Base-by-base conservation (phyloP, 2,797 vertebrate species). In the Hippopotamyrus pictus region DNA sequence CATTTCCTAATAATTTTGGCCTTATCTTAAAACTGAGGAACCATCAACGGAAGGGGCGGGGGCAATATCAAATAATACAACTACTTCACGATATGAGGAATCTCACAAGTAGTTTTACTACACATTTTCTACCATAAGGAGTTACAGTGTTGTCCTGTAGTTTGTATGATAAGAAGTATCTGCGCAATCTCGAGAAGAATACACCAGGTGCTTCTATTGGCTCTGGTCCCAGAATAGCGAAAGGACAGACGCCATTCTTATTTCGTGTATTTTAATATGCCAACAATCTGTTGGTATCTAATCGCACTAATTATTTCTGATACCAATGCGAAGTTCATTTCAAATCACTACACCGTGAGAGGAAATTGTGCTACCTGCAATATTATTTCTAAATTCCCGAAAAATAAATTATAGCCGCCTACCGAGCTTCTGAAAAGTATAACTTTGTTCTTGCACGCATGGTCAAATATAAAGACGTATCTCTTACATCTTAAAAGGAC, bases 51-150 rank as follows among this genome's bases (percentile, higher is more conserved):
- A 25, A 6, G 14, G 6, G 25, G 50, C 29, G 37, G 65, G 65
- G 29, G 37, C 25, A 86, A 92, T 92, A 92, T 94, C 93, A 93
- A 93, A 93, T 93, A 96, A 94, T 91, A 93, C 93, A 93, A 92
- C 90, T 94, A 96, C 94, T 91, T 94, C 95, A 95, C 94, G 91
- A 95, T 93, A 95, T 93, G 92, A 93, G 95, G 93, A 94, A 92
- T 86, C 92, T 94, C 95, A 95, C 95, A 91, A 95, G 96, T 96
- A 95, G 93, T 94, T 88, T 93, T 93, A 95, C 62, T 95, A 92
- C 95, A 95, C 95, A 95, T 93, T 94, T 95, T 95, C 94, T 54
- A 93, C 95, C 69, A 89, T 82, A 62, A 90, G 93, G 92, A 53
- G 90, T 89, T 95, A 96, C 95, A 95, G 91, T 91, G 19, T 19